Base-by-base conservation (phyloP, 2,888 invertebrate genomes). In the Drosophila maculinotata region DNA sequence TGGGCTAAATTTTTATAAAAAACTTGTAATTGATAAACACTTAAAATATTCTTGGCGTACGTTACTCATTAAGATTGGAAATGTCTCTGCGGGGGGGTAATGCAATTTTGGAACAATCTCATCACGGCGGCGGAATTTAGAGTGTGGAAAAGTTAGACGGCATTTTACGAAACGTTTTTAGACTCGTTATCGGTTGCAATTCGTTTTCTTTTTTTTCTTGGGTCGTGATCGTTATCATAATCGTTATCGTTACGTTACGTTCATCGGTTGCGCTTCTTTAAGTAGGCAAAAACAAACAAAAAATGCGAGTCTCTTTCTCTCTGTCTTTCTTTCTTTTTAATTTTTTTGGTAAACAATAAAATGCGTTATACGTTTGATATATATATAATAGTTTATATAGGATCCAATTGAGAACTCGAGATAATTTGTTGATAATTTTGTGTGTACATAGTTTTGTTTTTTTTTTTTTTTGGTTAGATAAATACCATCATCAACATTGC, bases 401-500 rank as follows among this genome's bases (percentile, higher is more conserved):
- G 71, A 81, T 87, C 78, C 84, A 90, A 87, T 83, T 88, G 60
- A 88, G 60, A 87, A 81, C 65, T 87, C 69, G 81, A 82, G 85
- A 87, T 87, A 81, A 84, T 79, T 79, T 79, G 78, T 84, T 87
- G 76, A 83, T 73, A 84, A 87, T 89, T 89, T 88, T 90, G 89
- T 89, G 84, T 88, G 89, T 88, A 83, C 79, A 81, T 69, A 79
- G 78, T 73, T 70, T 84, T 80, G 67, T 66, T 62, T 79, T 58
- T 78, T 76, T 69, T 79, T 69, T 69, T 53, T 82, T 78, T 88
- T 90, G 83, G 79, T 88, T 85, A 88, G 90, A 90, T 90, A 90
- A 90, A 90, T 90, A 90, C 90, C 90, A 90, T 90, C 90, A 87
- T 85, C 89, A 77, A 76, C 74, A 74, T 65, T 73, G 70, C 42